Evolutionary conservation across 1,140 invertebrate species (phyloP), one percentile per base, ranked within the genome.

Genomic region (Ericerus pela): DNA sequence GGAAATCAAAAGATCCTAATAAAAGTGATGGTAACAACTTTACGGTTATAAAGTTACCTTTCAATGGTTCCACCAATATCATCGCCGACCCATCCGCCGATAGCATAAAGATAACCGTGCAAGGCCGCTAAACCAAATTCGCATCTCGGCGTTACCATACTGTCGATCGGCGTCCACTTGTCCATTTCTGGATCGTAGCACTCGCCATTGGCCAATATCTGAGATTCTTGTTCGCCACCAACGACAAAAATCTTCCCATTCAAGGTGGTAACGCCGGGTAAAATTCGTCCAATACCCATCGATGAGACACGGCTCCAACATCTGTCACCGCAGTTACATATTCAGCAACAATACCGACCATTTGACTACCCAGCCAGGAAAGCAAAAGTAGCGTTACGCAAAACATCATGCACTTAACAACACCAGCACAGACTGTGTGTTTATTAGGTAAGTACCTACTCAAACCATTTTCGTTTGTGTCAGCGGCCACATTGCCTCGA

Each of bases 31-130:
- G 20, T 31, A 6, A 41, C 28, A 18, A 1, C n/a, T 27, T 12
- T 20, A 27, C 0, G 11, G 8, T 41, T n/a, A 22, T 28, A 53
- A 56, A 55, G 53, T 53, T 54, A 64, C 62, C 82, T 79, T 69
- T 96, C 92, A 61, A 96, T 88, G 1, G 85, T 84, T 16, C 84
- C 84, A 5, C 88, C 88, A 62, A 93, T 88, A 68, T 93, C 88
- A 61, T 87, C 85, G 0, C 89, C 90, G 16, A 93, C 82, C 88
- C 89, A 94, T 10, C 92, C 92, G 28, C 92, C 92, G 65, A 96
- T 83, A 0, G 89, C 89, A 66, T 88, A 94, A 51, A 96, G 70
- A 63, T 77, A 79, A 31, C 84, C 84, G 57, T 88, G 81, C 67
- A 88, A 77, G 10, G 85, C 80, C 65, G 86, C 89, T 37, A 91